Evolutionary conservation across 2,888 invertebrate genomes (phyloP).

Genomic region (Pardosa pseudoannulata): DNA sequence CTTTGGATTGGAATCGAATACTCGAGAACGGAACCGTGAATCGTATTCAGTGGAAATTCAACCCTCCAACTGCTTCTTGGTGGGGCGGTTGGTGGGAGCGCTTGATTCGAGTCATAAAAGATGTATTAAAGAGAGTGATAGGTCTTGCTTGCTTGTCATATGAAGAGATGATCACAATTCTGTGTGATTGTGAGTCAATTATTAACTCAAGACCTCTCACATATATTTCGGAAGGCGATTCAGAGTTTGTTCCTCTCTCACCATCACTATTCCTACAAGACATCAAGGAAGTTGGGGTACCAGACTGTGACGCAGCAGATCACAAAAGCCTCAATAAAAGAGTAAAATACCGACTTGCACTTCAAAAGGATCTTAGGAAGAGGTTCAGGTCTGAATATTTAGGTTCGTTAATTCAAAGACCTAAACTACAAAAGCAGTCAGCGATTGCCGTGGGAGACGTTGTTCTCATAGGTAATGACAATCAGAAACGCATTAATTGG

Average conservation of each 20-base stretch:
- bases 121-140: neutral
- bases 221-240: conserved; percentile 75
- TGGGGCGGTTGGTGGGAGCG: conserved; percentile 8
- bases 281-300: neutral
- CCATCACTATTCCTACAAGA: conserved; percentile 9
- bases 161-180: conserved; percentile 72
- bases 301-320: conserved; percentile 15
- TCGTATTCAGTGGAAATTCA: neutral
- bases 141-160: neutral
- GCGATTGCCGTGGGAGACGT: too few species aligned
- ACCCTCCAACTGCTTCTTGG: neutral
- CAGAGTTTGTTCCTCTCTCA: conserved; percentile 5
- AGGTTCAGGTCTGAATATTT: too few species aligned
- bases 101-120: neutral
- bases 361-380: too few species aligned
- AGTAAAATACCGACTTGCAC: too few species aligned
- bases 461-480: too few species aligned
- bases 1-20: neutral
- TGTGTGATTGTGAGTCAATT: conserved; percentile 75
- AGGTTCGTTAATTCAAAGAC: too few species aligned
- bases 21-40: neutral
- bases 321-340: too few species aligned
- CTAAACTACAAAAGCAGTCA: too few species aligned
- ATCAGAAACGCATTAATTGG: too few species aligned
- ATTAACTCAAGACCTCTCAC: conserved; percentile 77